Percentiles rank a stretch among this genome's conserved stretches.
phyloP scores from a whole-genome alignment of 2,888 invertebrate species.

The Sipha maydis region DNA sequence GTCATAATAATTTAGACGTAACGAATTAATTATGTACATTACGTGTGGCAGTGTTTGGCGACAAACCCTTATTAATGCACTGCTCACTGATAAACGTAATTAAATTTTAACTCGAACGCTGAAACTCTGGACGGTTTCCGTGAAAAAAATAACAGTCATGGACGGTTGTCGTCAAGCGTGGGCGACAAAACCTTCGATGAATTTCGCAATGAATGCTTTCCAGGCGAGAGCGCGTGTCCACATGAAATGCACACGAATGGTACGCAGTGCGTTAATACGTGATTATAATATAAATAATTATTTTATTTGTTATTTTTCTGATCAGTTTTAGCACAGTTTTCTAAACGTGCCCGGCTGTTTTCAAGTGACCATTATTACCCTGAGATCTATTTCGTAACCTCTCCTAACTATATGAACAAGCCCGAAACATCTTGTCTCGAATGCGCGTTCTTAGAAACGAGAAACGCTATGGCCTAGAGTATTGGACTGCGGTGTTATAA shows the following conservation, averaged over 20 bases:
- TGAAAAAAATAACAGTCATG: neutral
- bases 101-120: neutral
- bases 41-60: neutral
- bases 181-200: neutral
- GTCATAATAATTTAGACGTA: neutral
- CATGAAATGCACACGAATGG: neutral
- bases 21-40: constrained; percentile 19
- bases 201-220: neutral
- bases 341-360: too few species aligned
- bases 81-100: neutral
- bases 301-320: too few species aligned
- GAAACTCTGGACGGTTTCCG: neutral
- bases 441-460: too few species aligned
- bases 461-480: too few species aligned
- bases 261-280: too few species aligned
- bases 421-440: too few species aligned
- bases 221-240: neutral
- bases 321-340: too few species aligned
- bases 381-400: too few species aligned
- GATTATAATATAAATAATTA: too few species aligned
- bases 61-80: neutral
- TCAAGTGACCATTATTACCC: too few species aligned
- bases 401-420: too few species aligned
- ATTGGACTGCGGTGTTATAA: too few species aligned
- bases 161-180: neutral